Evolutionary conservation across 2,113 vertebrate genomes (phyloP).

Genomic region (Chelonoidis abingdonii): DNA sequence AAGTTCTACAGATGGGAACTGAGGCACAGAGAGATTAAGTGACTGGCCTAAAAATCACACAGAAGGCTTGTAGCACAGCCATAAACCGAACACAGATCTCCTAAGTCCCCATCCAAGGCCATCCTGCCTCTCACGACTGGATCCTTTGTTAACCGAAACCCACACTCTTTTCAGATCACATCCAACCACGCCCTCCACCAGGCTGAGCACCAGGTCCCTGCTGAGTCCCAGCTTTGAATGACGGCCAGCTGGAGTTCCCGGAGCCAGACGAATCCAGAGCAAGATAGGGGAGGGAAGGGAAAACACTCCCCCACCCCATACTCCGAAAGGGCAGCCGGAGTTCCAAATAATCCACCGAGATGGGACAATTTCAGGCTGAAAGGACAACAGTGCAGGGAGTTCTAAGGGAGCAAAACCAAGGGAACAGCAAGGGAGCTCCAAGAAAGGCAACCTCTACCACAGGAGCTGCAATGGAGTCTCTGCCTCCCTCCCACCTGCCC

Average conservation of each 20-base stretch:
- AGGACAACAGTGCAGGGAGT: background rate
- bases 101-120: background rate
- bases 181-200: background rate
- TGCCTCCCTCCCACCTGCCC: background rate
- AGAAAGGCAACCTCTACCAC: background rate
- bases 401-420: background rate
- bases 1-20: background rate
- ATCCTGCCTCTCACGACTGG: background rate
- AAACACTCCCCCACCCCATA: background rate
- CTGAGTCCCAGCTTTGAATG: background rate
- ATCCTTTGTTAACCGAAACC: background rate
- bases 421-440: background rate
- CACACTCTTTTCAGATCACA: background rate
- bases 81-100: background rate
- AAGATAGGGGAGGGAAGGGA: fast-evolving
- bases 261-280: background rate
- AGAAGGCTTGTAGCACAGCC: background rate
- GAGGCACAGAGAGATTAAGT: background rate
- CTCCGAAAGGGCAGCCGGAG: background rate
- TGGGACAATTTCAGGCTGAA: background rate
- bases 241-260: background rate
- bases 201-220: background rate
- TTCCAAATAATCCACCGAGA: background rate
- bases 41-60: background rate
- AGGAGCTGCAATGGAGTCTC: background rate